Base-by-base conservation (phyloP, 2,113 vertebrate species). In the Ceyx melanurus region DNA sequence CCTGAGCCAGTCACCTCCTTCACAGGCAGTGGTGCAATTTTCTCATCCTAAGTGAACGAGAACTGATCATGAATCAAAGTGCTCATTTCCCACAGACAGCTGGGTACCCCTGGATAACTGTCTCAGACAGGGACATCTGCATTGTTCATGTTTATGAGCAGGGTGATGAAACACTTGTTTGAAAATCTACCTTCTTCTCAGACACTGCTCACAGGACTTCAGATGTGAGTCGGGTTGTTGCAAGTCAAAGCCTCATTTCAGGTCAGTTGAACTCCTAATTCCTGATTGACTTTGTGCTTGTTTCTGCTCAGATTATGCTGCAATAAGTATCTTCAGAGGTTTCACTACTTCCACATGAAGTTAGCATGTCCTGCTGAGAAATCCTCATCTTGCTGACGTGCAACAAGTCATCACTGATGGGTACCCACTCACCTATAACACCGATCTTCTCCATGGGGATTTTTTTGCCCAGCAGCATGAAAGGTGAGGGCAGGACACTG, bases 381-480 rank as follows among this genome's bases (percentile, higher is more conserved):
- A 88, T 31, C 21, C 45, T 26, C 14, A 2, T 46, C 54, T 73
- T 68, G 48, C 7, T 82, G 76, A 79, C 42, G 6, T 6, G 22
- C 48, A 57, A 40, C 23, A 62, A 74, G 46, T 50, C 37, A 50
- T 40, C 35, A 16, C 35, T 65, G 62, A 48, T 29, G 33, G 33
- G 40, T 31, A 89, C 20, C 58, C 58, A 45, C 95, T 93, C 92
- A 97, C 95, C 93, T 6, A 9, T 86, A 71, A 96, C 3, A 8
- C 96, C 61, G 8, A 95, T 78, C 66, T 93, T 94, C 88, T 85
- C 96, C 16, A 43, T 81, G 65, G 65, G 88, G 71, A 35, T 89
- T 56, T 92, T 97, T 78, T 88, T 95, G 79, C 97, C 97, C 71
- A 85, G 91, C 71, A 93, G 93, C 23, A 87, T 48, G 46, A n/a